These are phyloP conservation scores for Synanthedon tipuliformis DNA, from an alignment of 2,888 invertebrate species.

Conservation along the genomic window DNA sequence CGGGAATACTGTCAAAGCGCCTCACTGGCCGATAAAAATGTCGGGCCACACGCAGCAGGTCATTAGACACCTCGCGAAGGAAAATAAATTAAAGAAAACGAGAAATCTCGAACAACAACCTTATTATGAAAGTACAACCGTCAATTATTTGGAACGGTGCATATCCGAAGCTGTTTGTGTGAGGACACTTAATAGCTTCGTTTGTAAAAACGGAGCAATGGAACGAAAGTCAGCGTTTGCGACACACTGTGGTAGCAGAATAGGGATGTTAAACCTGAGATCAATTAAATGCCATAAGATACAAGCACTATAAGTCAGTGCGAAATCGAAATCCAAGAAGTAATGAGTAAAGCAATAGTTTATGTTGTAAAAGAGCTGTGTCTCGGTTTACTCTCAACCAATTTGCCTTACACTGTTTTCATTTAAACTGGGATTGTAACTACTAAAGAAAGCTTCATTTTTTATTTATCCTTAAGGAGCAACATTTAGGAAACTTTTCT, in stretches of 20 bases:
- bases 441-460: slow-evolving; percentile 6
- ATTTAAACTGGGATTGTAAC: slow-evolving; percentile 12
- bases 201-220: slow-evolving; percentile 16
- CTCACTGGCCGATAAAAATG: slow-evolving; percentile 63
- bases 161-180: not conserved
- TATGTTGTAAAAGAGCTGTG: slow-evolving; percentile 31
- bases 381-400: slow-evolving; percentile 28
- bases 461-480: not conserved
- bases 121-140: slow-evolving; percentile 31
- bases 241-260: slow-evolving; percentile 12
- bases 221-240: slow-evolving; percentile 5
- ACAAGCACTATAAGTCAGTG: slow-evolving; percentile 50
- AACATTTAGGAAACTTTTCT: no score
- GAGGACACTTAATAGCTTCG: slow-evolving; percentile 1
- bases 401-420: slow-evolving; percentile 32
- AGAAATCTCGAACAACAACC: slow-evolving; percentile 56
- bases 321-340: slow-evolving; percentile 50
- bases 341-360: slow-evolving; percentile 43
- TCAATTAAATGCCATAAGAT: slow-evolving; percentile 59
- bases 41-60: slow-evolving; percentile 65
- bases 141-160: slow-evolving; percentile 14
- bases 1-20: slow-evolving; percentile 63
- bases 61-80: slow-evolving; percentile 65
- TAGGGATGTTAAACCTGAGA: slow-evolving; percentile 26
- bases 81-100: slow-evolving; percentile 69